phyloP scores from a whole-genome alignment of 1,140 invertebrate genomes.

The Drosophila serrata region DNA sequence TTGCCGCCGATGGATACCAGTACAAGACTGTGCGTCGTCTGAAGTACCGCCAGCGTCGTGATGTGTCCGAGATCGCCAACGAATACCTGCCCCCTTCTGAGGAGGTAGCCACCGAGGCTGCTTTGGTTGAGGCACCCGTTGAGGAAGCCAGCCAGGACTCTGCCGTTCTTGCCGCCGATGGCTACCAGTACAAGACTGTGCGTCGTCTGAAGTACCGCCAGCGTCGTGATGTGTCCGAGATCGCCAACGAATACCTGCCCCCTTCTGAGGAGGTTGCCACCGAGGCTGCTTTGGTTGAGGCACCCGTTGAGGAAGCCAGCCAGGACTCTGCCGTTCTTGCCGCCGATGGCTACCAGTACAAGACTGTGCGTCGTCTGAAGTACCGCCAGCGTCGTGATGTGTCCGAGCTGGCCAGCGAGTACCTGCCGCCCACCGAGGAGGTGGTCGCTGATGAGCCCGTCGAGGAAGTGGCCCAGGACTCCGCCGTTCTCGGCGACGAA shows the following conservation, averaged over 20 bases:
- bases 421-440: conserved; percentile 57
- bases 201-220: conserved; percentile 69
- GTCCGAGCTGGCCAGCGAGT: conserved; percentile 58
- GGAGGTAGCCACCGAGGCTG: conserved; percentile 34
- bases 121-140: neutral
- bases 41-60: conserved; percentile 55
- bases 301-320: conserved; percentile 19
- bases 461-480: conserved; percentile 57
- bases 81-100: conserved; percentile 65
- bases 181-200: conserved; percentile 63
- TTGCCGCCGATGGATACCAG: conserved; percentile 58
- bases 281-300: conserved; percentile 34
- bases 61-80: conserved; percentile 37
- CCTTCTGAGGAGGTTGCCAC: conserved; percentile 37
- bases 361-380: conserved; percentile 69
- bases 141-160: conserved; percentile 28
- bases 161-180: conserved; percentile 47
- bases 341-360: conserved; percentile 69
- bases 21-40: conserved; percentile 63
- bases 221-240: conserved; percentile 61
- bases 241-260: conserved; percentile 64
- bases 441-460: conserved; percentile 38
- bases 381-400: conserved; percentile 73
- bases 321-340: conserved; percentile 59
- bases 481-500: conserved; percentile 60